These are phyloP conservation scores for Pogonocichla stellata DNA, from an alignment of 2,113 vertebrate genomes.

Conservation along the genomic window DNA sequence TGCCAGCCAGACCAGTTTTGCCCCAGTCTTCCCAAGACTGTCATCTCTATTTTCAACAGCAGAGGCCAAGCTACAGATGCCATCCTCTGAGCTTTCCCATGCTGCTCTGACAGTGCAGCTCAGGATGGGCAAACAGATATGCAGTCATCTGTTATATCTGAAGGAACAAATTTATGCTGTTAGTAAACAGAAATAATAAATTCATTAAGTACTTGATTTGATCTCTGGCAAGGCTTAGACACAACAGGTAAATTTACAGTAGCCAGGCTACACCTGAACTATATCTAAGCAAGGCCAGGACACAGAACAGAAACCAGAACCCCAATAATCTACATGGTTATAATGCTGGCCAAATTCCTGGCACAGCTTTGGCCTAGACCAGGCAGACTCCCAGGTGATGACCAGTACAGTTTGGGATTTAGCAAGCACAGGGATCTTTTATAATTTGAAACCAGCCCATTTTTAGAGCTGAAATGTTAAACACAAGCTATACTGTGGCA, in stretches of 20 bases:
- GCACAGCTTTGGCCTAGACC: not conserved
- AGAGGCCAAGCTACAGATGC: not conserved
- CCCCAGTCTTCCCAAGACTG: not conserved
- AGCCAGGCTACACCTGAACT: not conserved
- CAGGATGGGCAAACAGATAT: not conserved
- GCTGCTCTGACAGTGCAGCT: not conserved
- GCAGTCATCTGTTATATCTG: not conserved
- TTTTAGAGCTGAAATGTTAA: not conserved
- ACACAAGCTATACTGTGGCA: not conserved
- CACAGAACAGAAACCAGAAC: not conserved
- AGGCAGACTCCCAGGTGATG: not conserved
- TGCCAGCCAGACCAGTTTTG: not conserved
- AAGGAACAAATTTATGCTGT: not conserved
- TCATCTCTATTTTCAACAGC: not conserved
- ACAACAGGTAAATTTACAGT: not conserved
- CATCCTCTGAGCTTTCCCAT: not conserved
- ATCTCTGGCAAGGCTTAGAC: not conserved
- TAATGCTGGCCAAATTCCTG: not conserved
- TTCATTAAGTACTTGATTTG: not conserved
- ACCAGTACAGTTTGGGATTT: not conserved
- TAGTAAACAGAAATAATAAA: not conserved
- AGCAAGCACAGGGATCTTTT: not conserved
- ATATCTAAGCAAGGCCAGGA: not conserved
- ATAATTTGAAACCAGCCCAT: not conserved
- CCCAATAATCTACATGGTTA: not conserved